Conservation (phyloP, 2,797 vertebrate species). For the Lophius americanus region DNA sequence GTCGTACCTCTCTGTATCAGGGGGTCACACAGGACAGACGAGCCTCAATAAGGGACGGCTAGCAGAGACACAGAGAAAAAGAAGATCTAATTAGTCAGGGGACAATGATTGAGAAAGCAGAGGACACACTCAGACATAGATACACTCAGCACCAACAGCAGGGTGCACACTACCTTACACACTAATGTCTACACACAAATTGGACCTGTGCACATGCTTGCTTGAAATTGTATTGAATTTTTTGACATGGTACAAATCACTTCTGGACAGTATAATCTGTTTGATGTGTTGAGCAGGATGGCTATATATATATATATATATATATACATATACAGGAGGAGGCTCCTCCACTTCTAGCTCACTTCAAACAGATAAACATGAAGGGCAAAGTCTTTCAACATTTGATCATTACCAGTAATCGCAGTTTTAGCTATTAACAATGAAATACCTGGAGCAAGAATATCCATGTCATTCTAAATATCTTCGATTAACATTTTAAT, state of each 20-base stretch:
- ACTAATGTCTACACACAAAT: background rate
- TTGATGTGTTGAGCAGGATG: background rate
- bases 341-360: background rate
- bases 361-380: background rate
- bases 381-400: too few species aligned
- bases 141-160: constrained; percentile 9
- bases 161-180: constrained; percentile 14
- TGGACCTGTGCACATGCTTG: background rate
- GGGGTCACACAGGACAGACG: constrained; percentile 66
- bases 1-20: constrained; percentile 72
- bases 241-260: background rate
- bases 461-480: too few species aligned
- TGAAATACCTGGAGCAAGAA: too few species aligned
- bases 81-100: constrained; percentile 41
- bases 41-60: constrained; percentile 61
- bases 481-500: too few species aligned
- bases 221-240: constrained; percentile 1
- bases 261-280: background rate
- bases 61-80: constrained; percentile 49
- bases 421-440: too few species aligned
- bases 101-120: constrained; percentile 22
- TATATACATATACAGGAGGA: too few species aligned
- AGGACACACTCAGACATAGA: constrained; percentile 21
- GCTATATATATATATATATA: too few species aligned
- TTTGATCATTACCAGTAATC: too few species aligned